A percentile compares a stretch with the other conserved stretches of the same genome.
Evolutionary conservation across 2,113 vertebrate species (phyloP).

Genomic region (Nycticebus coucang): DNA sequence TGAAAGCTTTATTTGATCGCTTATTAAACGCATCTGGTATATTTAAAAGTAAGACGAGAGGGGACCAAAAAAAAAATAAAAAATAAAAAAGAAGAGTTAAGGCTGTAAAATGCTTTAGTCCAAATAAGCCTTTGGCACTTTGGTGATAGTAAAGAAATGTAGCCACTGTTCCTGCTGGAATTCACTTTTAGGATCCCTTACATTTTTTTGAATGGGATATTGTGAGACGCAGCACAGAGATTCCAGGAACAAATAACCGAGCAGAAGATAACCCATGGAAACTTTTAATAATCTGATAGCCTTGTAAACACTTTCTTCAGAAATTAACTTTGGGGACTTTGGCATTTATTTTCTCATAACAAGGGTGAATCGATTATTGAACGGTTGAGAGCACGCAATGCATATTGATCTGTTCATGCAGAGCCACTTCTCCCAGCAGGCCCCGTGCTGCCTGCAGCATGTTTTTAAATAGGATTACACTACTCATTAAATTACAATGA

Average conservation of each 20-base stretch:
- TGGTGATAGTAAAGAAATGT: constrained; percentile 55
- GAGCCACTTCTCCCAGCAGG: constrained; percentile 84
- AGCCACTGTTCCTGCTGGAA: constrained; percentile 58
- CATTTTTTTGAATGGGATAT: constrained; percentile 49
- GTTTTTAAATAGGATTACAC: constrained; percentile 85
- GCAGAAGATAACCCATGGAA: constrained; percentile 72
- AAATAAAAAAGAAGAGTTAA: neutral
- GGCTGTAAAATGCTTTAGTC: constrained; percentile 68
- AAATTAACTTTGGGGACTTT: constrained; percentile 84
- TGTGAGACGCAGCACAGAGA: constrained; percentile 65
- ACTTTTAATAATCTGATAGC: constrained; percentile 82
- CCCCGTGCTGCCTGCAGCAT: constrained; percentile 78
- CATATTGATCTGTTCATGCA: constrained; percentile 84
- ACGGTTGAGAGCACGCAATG: constrained; percentile 84
- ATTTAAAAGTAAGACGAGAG: constrained; percentile 71
- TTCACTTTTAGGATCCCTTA: constrained; percentile 65
- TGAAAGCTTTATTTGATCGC: constrained; percentile 75
- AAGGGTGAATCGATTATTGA: constrained; percentile 87
- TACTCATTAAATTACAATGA: constrained; percentile 86
- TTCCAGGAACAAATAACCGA: constrained; percentile 74
- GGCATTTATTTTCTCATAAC: constrained; percentile 87
- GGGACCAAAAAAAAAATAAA: neutral
- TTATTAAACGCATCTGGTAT: constrained; percentile 74
- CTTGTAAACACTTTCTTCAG: constrained; percentile 83
- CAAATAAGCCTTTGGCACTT: constrained; percentile 59